Evolutionary conservation across 2,797 vertebrate species (phyloP), one percentile per base, ranked within the genome.

Genomic region (Platalea minor): DNA sequence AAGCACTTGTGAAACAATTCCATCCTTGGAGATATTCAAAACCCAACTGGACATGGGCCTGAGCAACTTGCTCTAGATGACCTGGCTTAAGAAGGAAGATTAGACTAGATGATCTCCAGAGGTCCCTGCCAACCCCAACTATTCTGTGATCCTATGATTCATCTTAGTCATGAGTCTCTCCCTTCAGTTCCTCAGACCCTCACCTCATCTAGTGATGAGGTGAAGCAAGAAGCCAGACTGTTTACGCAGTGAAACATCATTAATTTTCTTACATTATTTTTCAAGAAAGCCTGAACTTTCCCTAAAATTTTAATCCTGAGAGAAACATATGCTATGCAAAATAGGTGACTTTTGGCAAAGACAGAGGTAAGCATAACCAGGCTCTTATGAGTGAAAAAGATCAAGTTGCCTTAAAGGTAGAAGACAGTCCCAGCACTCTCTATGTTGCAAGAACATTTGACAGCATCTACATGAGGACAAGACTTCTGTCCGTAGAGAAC

Each of bases 31-130:
- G 46, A 24, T 51, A 31, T 8, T 72, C 6, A 72, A 68, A 85
- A 68, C 14, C n/a, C 5, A 5, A 13, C 12, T 35, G 28, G 17
- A 50, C 0, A 0, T 12, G 19, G 20, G 26, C 13, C 45, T 50
- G 15, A 65, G 2, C 21, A 76, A 43, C 37, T 82, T 83, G 5
- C 7, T 91, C 2, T 89, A 65, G 41, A 12, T 68, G 15, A 82
- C 8, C 21, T 68, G 53, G 21, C 11, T 17, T 64, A 11, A 56
- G 48, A 79, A 67, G 46, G 5, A 68, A 41, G 3, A 5, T 35
- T 76, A 69, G 31, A 50, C 6, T 43, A 65, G 29, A 21, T 31
- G 25, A 45, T 41, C 18, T 64, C 19, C 16, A 72, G 35, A 81
- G 6, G 39, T n/a, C 15, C 3, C 31, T 89, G 28, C 6, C 21